Evolutionary conservation across 2,888 invertebrate species (phyloP).

Genomic region (Automeris io): DNA sequence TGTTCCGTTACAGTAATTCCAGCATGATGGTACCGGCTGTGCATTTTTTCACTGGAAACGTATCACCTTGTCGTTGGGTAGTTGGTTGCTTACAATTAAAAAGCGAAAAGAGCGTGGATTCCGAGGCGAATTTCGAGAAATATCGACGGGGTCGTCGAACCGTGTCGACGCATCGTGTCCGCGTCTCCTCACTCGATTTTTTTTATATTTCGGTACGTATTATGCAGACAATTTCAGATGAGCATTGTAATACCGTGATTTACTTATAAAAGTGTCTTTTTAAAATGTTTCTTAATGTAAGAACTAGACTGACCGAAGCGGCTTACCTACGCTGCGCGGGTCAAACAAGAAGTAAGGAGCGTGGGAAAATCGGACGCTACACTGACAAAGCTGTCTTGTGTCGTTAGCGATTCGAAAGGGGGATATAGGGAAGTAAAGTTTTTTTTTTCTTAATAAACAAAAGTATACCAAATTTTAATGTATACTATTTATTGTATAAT

Average conservation of each 20-base stretch:
- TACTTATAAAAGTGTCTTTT: constrained; percentile 14
- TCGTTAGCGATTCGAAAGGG: no score
- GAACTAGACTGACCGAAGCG: no score
- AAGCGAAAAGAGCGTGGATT: constrained; percentile 72
- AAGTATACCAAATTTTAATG: no score
- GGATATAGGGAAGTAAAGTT: no score
- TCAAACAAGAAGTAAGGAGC: no score
- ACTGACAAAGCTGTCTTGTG: no score
- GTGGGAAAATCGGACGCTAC: no score
- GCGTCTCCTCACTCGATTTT: constrained; percentile 57
- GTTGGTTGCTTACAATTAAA: constrained; percentile 73
- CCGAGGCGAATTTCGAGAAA: constrained; percentile 72
- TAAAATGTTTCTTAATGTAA: no score
- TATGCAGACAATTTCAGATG: constrained; percentile 47
- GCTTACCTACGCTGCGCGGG: no score
- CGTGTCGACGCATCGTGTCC: constrained; percentile 68
- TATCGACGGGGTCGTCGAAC: constrained; percentile 73
- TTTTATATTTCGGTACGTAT: constrained; percentile 45
- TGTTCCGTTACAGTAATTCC: constrained; percentile 67
- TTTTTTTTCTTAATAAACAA: no score
- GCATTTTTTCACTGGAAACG: constrained; percentile 61
- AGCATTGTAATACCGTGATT: constrained; percentile 35
- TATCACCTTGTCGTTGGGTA: constrained; percentile 67
- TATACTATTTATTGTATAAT: no score
- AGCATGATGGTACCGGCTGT: constrained; percentile 44